phyloP scores from a whole-genome alignment of 2,797 vertebrate species.

The Poeciliopsis infans region DNA sequence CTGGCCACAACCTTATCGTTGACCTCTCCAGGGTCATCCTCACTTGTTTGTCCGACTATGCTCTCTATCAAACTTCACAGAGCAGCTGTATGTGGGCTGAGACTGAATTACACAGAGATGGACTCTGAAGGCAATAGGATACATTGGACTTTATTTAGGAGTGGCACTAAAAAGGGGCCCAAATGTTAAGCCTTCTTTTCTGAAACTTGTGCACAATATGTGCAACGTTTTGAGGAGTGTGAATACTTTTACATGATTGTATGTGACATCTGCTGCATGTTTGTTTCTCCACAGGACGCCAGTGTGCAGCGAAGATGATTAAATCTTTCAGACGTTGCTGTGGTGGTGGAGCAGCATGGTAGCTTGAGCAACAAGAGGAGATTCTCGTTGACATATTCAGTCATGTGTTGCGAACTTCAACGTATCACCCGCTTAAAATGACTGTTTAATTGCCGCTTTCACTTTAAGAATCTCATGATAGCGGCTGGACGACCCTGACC shows the following conservation, averaged over 20 bases:
- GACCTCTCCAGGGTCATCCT: neutral
- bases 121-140: neutral
- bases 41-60: neutral
- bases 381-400: slow-evolving; percentile 39
- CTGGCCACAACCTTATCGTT: neutral
- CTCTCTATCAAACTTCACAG: neutral
- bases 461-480: slow-evolving; percentile 21
- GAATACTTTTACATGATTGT: neutral
- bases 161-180: neutral
- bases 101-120: neutral
- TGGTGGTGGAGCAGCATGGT: slow-evolving; percentile 19
- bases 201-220: neutral
- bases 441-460: slow-evolving; percentile 28
- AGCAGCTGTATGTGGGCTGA: neutral
- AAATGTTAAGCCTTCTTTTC: neutral
- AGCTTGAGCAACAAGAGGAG: slow-evolving; percentile 37
- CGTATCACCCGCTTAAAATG: slow-evolving; percentile 23
- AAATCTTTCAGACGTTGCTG: slow-evolving; percentile 38
- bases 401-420: slow-evolving; percentile 30
- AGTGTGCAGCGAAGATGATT: slow-evolving; percentile 27
- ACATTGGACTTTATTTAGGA: neutral
- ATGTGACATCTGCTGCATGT: neutral
- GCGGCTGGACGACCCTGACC: slow-evolving; percentile 14
- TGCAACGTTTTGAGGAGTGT: neutral
- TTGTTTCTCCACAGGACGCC: neutral